Evolutionary conservation across 2,797 vertebrate species (phyloP), one percentile per base, ranked within the genome.

Genomic region (Lutjanus campechanus): DNA sequence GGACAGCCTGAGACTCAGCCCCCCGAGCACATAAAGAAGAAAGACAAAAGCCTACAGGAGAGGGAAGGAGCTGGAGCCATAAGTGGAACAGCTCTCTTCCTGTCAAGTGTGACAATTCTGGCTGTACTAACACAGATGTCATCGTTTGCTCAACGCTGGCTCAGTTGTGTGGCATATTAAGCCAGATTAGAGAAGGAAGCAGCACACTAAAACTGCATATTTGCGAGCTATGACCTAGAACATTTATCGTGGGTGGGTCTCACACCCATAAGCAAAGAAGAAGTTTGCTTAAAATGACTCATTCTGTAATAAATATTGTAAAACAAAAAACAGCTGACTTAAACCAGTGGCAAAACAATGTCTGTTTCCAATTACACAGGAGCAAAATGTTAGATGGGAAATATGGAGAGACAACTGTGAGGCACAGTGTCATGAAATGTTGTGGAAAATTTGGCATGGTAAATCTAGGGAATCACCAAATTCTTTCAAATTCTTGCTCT

Each of bases 171-270:
- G 55, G 67, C 68, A 77, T 20, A 56, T 83, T 79, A 87, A 88
- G 49, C 74, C 85, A 90, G 82, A 87, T 88, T 79, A 85, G 51
- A 72, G 46, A 36, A 74, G 61, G 49, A 77, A 88, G 79, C 15
- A 10, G 36, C 79, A 51, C 20, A 60, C 13, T 49, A 40, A 72
- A 85, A 75, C 22, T 43, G 74, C 58, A 73, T 69, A 65, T 80
- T 77, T 77, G 25, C 64, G 56, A 77, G 69, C 82, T 43, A 65
- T 81, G 80, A 85, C 85, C 74, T 76, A 85, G 67, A 87, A 85
- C 67, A 84, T 91, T 85, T 70, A 82, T 55, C 11, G 76, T 70
- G 82, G 81, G 79, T 80, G 81, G 66, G 73, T 64, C 66, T 67
- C 40, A 47, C 29, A 61, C 16, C 17, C 63, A 13, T 65, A 43